phyloP scores from a whole-genome alignment of 2,888 invertebrate species.

The Rhorus exstirpatorius region DNA sequence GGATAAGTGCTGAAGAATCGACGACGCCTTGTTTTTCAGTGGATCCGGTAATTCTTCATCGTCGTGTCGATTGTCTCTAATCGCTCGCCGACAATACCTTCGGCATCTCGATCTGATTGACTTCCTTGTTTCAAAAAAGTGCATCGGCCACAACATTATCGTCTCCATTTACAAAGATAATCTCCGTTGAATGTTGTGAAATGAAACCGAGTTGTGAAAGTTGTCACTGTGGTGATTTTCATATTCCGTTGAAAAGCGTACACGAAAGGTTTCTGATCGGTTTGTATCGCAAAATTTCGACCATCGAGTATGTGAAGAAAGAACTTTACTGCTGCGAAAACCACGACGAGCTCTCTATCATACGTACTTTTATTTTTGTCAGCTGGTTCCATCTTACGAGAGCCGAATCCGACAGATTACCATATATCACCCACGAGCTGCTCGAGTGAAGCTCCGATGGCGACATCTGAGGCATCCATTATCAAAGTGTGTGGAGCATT shows the following conservation, averaged over 20 bases:
- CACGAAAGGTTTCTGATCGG: neutral
- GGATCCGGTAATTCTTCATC: too few species aligned
- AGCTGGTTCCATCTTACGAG: neutral
- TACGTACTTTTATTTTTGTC: neutral
- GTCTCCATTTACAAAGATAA: neutral
- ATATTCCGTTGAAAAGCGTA: neutral
- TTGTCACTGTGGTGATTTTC: neutral
- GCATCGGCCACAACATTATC: too few species aligned
- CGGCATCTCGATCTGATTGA: too few species aligned
- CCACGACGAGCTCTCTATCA: neutral
- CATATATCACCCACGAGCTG: neutral
- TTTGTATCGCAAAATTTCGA: neutral
- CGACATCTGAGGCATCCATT: neutral
- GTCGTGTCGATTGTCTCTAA: too few species aligned
- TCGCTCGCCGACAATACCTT: too few species aligned
- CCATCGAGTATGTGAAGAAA: neutral
- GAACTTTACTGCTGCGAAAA: neutral
- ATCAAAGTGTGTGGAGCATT: neutral
- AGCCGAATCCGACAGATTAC: neutral
- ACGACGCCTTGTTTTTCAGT: too few species aligned
- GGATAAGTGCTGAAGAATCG: too few species aligned
- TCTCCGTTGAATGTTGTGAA: neutral
- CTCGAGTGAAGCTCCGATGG: neutral
- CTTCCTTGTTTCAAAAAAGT: too few species aligned
- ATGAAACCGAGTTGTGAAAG: neutral